Percentiles rank a stretch among this genome's conserved stretches.
Conservation (phyloP, 2,113 vertebrate genomes). For the Rhea americana region DNA sequence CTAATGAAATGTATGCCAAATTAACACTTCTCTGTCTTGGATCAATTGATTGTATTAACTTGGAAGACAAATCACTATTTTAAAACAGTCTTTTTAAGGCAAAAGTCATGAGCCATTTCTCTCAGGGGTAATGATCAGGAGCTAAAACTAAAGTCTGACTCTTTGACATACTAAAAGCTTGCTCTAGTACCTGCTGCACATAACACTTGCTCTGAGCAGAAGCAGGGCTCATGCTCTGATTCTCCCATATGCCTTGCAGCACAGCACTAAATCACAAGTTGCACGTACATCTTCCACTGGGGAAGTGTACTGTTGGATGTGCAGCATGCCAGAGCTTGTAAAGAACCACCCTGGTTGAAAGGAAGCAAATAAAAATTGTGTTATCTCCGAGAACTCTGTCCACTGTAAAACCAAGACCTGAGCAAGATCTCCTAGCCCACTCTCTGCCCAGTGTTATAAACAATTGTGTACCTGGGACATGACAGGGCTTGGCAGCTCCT, state of each 20-base stretch:
- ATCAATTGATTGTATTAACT: background rate
- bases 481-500: background rate
- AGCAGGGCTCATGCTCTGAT: background rate
- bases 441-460: background rate
- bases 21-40: background rate
- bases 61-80: background rate
- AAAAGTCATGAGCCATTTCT: background rate
- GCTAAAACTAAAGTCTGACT: background rate
- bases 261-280: background rate
- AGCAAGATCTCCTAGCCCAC: background rate
- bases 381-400: background rate
- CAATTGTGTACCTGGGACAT: background rate
- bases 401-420: background rate
- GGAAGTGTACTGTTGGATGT: rapidly evolving
- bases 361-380: background rate
- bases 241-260: background rate
- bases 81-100: background rate
- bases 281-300: background rate
- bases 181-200: background rate
- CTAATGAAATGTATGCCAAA: background rate
- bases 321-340: background rate
- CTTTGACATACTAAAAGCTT: background rate
- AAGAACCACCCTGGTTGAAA: background rate
- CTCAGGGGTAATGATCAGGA: background rate
- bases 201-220: background rate